Evolutionary conservation across 23 tunicate genomes (phyloP).

Genomic region (Ascidia mentula): DNA sequence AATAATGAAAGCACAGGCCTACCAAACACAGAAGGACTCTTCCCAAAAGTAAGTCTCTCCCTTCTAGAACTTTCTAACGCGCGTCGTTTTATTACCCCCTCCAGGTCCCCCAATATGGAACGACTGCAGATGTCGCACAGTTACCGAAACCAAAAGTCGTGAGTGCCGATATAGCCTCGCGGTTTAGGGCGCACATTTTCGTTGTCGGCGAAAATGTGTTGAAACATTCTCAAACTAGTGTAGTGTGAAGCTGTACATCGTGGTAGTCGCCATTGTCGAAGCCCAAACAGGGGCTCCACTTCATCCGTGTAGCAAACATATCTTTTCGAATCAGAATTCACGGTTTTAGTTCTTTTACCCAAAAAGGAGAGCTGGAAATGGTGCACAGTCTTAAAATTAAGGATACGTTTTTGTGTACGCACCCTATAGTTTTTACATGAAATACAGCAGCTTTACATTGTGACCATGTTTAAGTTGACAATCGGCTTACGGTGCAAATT

Average conservation of each 20-base stretch:
- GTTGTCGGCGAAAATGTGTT: neutral
- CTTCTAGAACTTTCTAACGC: neutral
- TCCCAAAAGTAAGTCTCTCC: conserved; percentile 65
- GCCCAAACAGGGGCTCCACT: too few species aligned
- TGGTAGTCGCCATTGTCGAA: too few species aligned
- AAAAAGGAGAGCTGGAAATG: too few species aligned
- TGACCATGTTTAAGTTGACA: neutral
- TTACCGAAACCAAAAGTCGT: conserved; percentile 62
- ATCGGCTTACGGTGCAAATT: neutral
- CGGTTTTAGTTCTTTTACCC: too few species aligned
- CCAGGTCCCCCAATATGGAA: conserved; percentile 91
- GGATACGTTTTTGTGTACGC: too few species aligned
- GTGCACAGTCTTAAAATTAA: too few species aligned
- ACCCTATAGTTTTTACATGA: too few species aligned
- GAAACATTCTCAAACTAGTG: too few species aligned
- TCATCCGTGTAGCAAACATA: too few species aligned
- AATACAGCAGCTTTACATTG: too few species aligned
- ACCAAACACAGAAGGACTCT: conserved; percentile 76
- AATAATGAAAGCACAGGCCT: conserved; percentile 99
- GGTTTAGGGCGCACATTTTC: conserved; percentile 7
- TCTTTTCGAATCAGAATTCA: too few species aligned
- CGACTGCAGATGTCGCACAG: conserved; percentile 79
- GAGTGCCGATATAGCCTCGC: conserved; percentile 33
- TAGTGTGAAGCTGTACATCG: too few species aligned
- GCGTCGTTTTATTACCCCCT: conserved; percentile 7